Conservation (phyloP, 2,113 vertebrate genomes). For the Condylura cristata region DNA sequence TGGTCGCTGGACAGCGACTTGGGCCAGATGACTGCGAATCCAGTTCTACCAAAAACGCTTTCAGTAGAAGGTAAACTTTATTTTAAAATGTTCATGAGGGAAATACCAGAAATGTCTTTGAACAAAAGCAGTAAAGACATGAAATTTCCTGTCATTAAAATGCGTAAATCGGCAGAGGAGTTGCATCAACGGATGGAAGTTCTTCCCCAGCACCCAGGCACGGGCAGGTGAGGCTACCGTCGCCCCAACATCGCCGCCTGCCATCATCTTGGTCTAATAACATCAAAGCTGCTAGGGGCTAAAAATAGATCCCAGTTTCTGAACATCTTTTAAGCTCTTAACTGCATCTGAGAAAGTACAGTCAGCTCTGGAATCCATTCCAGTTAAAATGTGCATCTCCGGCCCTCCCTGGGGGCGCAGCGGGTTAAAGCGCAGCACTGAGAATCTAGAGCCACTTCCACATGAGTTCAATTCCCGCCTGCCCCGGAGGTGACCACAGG, state of each 20-base stretch:
- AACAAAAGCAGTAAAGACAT: neutral
- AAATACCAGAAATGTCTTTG: neutral
- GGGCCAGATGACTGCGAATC: neutral
- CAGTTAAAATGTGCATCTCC: neutral
- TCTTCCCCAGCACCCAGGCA: neutral
- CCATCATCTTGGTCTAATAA: neutral
- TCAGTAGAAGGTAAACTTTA: neutral
- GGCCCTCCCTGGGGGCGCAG: too few relatives aligned
- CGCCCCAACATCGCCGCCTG: neutral
- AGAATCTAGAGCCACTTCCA: too few relatives aligned
- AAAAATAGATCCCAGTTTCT: neutral
- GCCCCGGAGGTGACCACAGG: too few relatives aligned
- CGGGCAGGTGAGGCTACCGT: fast-evolving
- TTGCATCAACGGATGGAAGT: too few relatives aligned
- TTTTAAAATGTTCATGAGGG: neutral
- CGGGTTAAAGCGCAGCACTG: too few relatives aligned
- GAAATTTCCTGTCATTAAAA: neutral
- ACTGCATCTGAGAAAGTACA: neutral
- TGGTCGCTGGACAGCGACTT: too few relatives aligned
- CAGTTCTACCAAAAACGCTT: neutral
- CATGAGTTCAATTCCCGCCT: too few relatives aligned
- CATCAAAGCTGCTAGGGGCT: neutral
- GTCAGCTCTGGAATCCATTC: neutral
- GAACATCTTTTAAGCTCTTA: neutral
- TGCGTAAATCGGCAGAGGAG: too few relatives aligned